phyloP scores from a whole-genome alignment of 2,888 invertebrate genomes.

The Cheilosia soror region DNA sequence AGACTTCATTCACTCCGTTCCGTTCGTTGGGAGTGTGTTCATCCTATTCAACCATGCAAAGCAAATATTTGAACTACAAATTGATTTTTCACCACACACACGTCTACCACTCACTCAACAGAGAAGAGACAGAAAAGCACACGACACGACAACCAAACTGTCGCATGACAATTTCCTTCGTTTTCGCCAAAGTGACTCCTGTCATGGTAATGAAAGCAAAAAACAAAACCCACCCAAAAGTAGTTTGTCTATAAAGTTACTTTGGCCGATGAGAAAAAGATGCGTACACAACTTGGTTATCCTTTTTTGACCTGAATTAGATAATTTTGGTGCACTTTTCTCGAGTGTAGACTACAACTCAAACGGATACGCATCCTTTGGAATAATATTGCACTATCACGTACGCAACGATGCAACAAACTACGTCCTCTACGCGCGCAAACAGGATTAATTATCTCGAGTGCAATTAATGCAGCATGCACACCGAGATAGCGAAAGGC shows the following conservation, averaged over 20 bases:
- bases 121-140: not conserved
- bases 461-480: slow-evolving; percentile 57
- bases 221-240: not conserved
- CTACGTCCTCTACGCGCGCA: slow-evolving; percentile 37
- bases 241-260: too few relatives aligned
- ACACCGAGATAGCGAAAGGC: slow-evolving; percentile 4
- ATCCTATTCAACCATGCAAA: slow-evolving; percentile 39
- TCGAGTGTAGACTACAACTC: slow-evolving; percentile 10
- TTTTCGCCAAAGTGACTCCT: not conserved
- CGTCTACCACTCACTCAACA: not conserved
- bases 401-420: slow-evolving; percentile 38
- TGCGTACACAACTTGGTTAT: too few relatives aligned
- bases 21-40: slow-evolving; percentile 2
- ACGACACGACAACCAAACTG: slow-evolving; percentile 7
- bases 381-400: slow-evolving; percentile 6
- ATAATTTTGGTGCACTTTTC: not conserved
- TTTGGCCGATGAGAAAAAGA: too few relatives aligned
- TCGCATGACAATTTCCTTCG: slow-evolving; percentile 31
- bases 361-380: slow-evolving; percentile 4
- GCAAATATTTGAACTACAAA: slow-evolving; percentile 67
- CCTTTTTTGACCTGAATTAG: not conserved
- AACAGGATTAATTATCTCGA: slow-evolving; percentile 71
- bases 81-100: slow-evolving; percentile 50
- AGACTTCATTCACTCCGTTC: not conserved
- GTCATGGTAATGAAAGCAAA: not conserved